Conservation (phyloP, 2,888 invertebrate genomes). For the Epistrophe eligans region DNA sequence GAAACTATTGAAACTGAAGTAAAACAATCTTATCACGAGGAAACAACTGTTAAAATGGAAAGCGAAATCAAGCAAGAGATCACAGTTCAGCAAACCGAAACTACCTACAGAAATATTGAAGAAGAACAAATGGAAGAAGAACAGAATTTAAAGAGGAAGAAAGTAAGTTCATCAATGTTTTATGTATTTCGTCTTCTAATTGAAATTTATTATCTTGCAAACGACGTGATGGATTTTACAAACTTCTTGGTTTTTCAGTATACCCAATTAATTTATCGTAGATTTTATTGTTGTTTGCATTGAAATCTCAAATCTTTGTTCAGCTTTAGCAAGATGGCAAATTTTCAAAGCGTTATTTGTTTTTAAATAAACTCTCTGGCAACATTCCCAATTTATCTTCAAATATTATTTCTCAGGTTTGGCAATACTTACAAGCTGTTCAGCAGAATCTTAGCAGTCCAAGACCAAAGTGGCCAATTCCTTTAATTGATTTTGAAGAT, state of each 20-base stretch:
- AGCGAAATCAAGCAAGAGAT: conserved; percentile 41
- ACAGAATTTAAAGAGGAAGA: conserved; percentile 82
- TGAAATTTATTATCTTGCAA: conserved; percentile 58
- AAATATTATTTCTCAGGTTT: conserved; percentile 68
- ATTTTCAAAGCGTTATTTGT: conserved; percentile 27
- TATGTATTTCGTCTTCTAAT: conserved; percentile 11
- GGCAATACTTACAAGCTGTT: conserved; percentile 73
- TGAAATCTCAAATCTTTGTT: neutral
- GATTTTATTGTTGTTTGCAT: neutral
- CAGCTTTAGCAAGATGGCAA: conserved; percentile 48
- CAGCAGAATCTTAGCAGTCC: conserved; percentile 69
- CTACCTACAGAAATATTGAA: conserved; percentile 77
- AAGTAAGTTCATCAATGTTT: conserved; percentile 78
- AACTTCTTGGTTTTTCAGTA: neutral
- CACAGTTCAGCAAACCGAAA: conserved; percentile 43
- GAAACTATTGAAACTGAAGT: conserved; percentile 38
- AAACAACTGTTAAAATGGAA: conserved; percentile 41
- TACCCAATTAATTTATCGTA: neutral
- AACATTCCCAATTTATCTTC: conserved; percentile 41
- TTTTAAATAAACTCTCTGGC: conserved; percentile 24
- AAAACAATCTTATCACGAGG: conserved; percentile 27
- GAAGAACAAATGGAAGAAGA: conserved; percentile 79
- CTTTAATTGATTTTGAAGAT: conserved; percentile 61
- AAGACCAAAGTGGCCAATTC: conserved; percentile 72
- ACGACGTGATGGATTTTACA: neutral